phyloP scores from a whole-genome alignment of 2,113 vertebrate genomes.

The Dipodomys merriami region DNA sequence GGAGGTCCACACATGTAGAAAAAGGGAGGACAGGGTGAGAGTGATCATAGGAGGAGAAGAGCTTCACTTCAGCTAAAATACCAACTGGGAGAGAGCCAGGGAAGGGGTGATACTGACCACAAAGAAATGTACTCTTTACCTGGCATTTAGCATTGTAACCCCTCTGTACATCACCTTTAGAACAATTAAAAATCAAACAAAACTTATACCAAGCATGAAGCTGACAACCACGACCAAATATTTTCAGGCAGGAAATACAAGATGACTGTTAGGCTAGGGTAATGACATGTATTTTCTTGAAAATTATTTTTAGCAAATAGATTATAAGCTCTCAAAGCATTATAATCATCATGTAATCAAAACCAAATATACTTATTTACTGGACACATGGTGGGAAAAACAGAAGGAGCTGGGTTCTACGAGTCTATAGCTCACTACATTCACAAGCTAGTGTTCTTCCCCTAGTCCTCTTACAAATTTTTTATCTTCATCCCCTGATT shows the following conservation, averaged over 20 bases:
- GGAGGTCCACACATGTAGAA: not conserved
- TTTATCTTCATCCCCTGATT: not conserved
- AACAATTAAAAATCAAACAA: not conserved
- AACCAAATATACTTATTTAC: not conserved
- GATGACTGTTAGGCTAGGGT: not conserved
- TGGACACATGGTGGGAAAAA: not conserved
- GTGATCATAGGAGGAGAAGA: not conserved
- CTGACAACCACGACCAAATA: not conserved
- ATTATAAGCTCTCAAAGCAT: slow-evolving; percentile 17
- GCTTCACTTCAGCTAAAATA: not conserved
- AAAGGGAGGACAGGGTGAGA: not conserved
- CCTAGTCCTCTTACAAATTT: not conserved
- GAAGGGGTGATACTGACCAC: too few species aligned
- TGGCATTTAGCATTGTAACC: too few species aligned
- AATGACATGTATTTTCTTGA: not conserved
- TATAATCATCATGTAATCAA: not conserved
- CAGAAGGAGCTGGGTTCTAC: not conserved
- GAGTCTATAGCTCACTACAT: not conserved
- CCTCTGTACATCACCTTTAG: too few species aligned
- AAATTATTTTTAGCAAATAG: not conserved
- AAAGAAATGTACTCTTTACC: too few species aligned
- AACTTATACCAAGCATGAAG: not conserved
- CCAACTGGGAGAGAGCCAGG: too few species aligned
- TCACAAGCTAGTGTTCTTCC: not conserved
- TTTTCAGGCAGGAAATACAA: not conserved